Conservation (phyloP, 2,113 vertebrate species). For the Protomyctophum bolini region DNA sequence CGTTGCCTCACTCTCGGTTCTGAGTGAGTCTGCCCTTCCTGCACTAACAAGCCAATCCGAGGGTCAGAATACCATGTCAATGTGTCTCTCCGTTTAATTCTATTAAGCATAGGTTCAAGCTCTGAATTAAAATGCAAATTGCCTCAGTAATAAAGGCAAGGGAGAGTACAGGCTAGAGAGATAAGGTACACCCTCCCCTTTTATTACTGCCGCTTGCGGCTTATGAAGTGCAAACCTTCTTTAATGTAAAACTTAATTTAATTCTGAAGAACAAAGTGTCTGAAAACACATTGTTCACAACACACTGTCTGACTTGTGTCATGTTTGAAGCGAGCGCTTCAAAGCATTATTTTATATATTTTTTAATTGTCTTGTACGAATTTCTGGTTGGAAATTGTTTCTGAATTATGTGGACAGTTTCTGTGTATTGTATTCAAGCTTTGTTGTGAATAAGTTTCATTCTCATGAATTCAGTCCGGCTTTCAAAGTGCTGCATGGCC, state of each 20-base stretch:
- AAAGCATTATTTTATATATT: constrained; percentile 23
- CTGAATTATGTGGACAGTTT: constrained; percentile 20
- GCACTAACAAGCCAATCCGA: constrained; percentile 42
- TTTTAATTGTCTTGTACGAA: constrained; percentile 17
- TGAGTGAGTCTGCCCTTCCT: constrained; percentile 49
- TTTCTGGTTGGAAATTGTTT: constrained; percentile 23
- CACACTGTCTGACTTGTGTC: constrained; percentile 51
- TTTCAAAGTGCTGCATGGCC: too few species aligned
- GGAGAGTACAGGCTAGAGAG: constrained; percentile 63
- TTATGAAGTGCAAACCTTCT: constrained; percentile 67
- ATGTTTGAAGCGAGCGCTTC: constrained; percentile 48
- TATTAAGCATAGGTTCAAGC: constrained; percentile 80
- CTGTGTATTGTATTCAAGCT: not conserved
- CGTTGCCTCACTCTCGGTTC: constrained; percentile 35
- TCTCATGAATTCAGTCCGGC: too few species aligned
- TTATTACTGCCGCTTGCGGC: constrained; percentile 60
- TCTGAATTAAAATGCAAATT: constrained; percentile 86
- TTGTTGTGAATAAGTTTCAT: not conserved
- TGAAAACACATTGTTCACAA: constrained; percentile 58
- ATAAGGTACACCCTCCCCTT: constrained; percentile 74
- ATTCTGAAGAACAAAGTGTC: constrained; percentile 69
- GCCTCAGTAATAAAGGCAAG: constrained; percentile 70
- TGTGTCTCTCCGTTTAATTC: constrained; percentile 76
- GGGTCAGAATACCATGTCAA: constrained; percentile 74
- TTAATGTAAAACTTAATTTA: constrained; percentile 74